Base-by-base conservation (phyloP, 2,113 vertebrate genomes). In the Sinocyclocheilus rhinocerous region DNA sequence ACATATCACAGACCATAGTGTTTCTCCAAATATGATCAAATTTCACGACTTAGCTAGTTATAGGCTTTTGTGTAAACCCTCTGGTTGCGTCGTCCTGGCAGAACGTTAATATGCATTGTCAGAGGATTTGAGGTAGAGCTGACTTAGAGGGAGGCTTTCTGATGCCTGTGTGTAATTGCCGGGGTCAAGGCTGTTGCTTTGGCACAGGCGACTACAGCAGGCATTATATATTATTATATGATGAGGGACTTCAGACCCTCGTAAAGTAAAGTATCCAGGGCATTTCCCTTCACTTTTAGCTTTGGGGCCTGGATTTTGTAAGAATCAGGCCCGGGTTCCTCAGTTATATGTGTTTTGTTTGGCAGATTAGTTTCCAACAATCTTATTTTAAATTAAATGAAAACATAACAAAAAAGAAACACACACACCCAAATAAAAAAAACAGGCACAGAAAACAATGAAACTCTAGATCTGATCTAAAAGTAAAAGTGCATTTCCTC, bases 151-250 rank as follows among this genome's bases (percentile, higher is more conserved):
- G 84, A 89, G 91, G 85, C 90, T 91, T 88, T 87, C 89, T 91
- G 93, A 94, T 93, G 93, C 89, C 93, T 93, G 92, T 93, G 93
- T 93, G 86, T 93, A 93, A 94, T 94, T 93, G 93, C 77, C 85
- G 13, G 86, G 95, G 93, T 95, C 95, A 94, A 29, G 93, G 93
- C 90, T 89, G 84, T 82, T 42, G 86, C 90, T 93, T 92, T 90
- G 84, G 90, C 91, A 83, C 92, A 90, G 90, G 93, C 89, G 92
- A 94, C 91, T 91, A 90, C 83, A 90, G 88, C 90, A 90, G 92
- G 91, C 91, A 92, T 94, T 94, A 94, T 93, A 90, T 91, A 93
- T 93, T 94, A 94, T 94, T 94, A 93, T 88, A 91, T 91, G 90
- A 92, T 79, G 85, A 90, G 91, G 69, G 88, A 93, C 91, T 94